Conservation (phyloP, 2,888 invertebrate genomes). For the Margaritifera margaritifera region DNA sequence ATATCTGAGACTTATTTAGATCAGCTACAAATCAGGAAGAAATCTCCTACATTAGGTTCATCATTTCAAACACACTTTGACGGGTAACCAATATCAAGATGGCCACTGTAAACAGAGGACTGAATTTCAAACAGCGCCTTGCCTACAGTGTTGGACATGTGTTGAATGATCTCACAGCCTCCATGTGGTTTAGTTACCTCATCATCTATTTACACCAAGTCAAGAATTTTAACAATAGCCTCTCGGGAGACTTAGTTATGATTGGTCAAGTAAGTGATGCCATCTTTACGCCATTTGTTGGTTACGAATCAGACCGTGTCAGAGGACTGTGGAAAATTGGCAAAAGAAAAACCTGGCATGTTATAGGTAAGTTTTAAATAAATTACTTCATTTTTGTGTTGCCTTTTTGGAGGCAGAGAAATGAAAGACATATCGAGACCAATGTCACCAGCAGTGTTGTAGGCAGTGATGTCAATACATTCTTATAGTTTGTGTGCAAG, state of each 20-base stretch:
- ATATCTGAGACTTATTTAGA: too few species aligned
- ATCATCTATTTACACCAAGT: slow-evolving; percentile 85
- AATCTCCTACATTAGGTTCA: too few species aligned
- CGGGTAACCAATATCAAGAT: slow-evolving; percentile 1
- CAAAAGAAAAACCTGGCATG: slow-evolving; percentile 90
- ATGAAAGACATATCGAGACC: background rate
- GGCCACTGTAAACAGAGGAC: slow-evolving; percentile 1
- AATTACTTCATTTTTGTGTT: too few species aligned
- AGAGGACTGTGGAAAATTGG: slow-evolving; percentile 80
- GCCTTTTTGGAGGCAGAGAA: background rate
- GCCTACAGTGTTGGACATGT: slow-evolving; percentile 85
- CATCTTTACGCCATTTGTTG: slow-evolving; percentile 89
- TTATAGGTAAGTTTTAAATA: slow-evolving; percentile 80
- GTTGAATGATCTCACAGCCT: slow-evolving; percentile 92
- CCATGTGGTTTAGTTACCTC: slow-evolving; percentile 95
- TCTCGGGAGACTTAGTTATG: slow-evolving; percentile 77
- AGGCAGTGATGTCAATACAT: background rate
- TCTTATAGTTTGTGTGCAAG: too few species aligned
- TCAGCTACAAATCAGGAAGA: too few species aligned
- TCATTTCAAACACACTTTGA: background rate
- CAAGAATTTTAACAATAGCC: slow-evolving; percentile 63
- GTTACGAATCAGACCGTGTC: slow-evolving; percentile 85
- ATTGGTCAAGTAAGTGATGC: slow-evolving; percentile 89
- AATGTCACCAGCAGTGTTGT: background rate
- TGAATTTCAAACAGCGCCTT: slow-evolving; percentile 41